Conservation (phyloP, 2,113 vertebrate genomes). For the Ceratotherium simum region DNA sequence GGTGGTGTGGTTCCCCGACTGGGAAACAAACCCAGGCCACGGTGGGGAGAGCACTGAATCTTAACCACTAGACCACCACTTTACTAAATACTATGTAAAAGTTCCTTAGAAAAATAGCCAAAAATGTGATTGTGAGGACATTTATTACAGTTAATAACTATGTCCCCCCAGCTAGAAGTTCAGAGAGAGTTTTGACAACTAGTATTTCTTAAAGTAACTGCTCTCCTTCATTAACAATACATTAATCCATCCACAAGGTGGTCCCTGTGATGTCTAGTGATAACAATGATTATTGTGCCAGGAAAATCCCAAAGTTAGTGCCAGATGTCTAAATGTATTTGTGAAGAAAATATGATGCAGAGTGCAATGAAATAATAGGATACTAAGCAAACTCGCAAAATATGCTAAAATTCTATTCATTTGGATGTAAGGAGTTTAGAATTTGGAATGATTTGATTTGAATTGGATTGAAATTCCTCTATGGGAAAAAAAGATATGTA, state of each 20-base stretch:
- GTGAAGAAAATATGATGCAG: not conserved
- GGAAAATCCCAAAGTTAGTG: not conserved
- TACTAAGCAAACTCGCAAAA: not conserved
- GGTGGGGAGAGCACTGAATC: too few relatives aligned
- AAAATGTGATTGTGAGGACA: conserved; percentile 40
- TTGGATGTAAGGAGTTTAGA: not conserved
- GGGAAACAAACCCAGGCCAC: too few relatives aligned
- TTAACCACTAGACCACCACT: not conserved
- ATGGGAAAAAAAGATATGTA: not conserved
- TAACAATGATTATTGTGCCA: not conserved
- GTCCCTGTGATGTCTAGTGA: not conserved
- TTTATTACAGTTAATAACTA: conserved; percentile 14
- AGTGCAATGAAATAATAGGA: not conserved
- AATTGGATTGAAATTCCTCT: not conserved
- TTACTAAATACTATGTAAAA: conserved; percentile 49
- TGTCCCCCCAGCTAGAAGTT: not conserved
- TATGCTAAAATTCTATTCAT: not conserved
- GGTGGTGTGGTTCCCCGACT: too few relatives aligned
- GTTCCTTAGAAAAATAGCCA: conserved; percentile 30
- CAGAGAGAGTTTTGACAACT: conserved; percentile 31
- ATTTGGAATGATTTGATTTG: not conserved
- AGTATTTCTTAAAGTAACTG: conserved; percentile 52
- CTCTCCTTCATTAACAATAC: not conserved
- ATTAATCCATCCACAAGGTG: not conserved
- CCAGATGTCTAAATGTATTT: not conserved